phyloP scores from a whole-genome alignment of 2,113 vertebrate species.

The Phyllopteryx taeniolatus region DNA sequence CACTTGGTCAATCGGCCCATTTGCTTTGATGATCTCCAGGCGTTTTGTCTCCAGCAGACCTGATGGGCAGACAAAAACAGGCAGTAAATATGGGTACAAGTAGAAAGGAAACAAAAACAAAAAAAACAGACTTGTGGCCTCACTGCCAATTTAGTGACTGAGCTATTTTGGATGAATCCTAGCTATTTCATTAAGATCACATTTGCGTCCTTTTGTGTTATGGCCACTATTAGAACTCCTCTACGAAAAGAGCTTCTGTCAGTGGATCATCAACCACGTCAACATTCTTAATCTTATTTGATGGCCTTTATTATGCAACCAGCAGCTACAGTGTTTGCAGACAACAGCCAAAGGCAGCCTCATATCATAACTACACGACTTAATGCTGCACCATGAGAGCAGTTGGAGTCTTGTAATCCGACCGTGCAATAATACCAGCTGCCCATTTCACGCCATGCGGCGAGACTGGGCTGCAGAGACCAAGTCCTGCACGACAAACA shows the following conservation, averaged over 20 bases:
- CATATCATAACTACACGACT: constrained; percentile 57
- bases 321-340: constrained; percentile 59
- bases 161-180: constrained; percentile 45
- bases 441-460: constrained; percentile 52
- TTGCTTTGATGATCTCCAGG: constrained; percentile 75
- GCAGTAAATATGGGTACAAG: neutral
- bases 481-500: constrained; percentile 48
- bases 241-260: constrained; percentile 45
- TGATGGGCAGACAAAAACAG: constrained; percentile 41
- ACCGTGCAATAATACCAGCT: constrained; percentile 62
- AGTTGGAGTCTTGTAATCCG: constrained; percentile 69
- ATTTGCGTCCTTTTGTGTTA: constrained; percentile 47
- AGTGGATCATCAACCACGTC: constrained; percentile 50
- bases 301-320: constrained; percentile 63
- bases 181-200: constrained; percentile 61
- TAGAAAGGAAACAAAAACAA: neutral
- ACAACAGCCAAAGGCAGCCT: constrained; percentile 65
- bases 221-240: constrained; percentile 46
- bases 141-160: constrained; percentile 54
- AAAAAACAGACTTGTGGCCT: neutral
- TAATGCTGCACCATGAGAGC: constrained; percentile 60
- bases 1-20: constrained; percentile 81
- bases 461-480: constrained; percentile 48
- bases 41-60: constrained; percentile 94
- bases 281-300: constrained; percentile 60